Conservation (phyloP, 2,113 vertebrate genomes). For the Rhagologus leucostigma region DNA sequence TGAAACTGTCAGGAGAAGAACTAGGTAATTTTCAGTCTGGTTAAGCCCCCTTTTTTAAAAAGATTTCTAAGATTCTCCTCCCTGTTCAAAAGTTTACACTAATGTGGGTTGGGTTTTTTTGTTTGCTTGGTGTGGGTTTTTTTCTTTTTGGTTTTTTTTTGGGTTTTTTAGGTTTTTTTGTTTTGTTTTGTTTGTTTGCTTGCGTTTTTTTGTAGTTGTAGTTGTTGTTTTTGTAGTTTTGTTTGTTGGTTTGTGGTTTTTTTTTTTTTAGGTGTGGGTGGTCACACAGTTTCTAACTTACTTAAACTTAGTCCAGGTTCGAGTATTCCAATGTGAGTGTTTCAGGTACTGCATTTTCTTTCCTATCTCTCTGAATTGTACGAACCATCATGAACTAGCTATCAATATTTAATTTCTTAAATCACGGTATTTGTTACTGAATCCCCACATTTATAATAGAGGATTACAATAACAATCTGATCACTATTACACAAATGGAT, state of each 20-base stretch:
- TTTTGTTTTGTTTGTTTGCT: neutral
- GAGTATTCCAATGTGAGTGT: neutral
- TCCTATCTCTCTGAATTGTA: slow-evolving; percentile 5
- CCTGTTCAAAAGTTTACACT: neutral
- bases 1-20: neutral
- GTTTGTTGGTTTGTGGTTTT: no score
- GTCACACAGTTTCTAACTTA: neutral
- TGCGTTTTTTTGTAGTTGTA: no score
- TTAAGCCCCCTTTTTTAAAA: neutral
- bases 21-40: neutral
- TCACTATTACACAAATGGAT: neutral
- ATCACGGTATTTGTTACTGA: slow-evolving; percentile 3
- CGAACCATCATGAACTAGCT: neutral
- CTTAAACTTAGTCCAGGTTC: neutral
- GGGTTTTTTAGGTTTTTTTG: no score
- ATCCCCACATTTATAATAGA: neutral
- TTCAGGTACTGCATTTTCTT: slow-evolving; percentile 45
- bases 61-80: neutral
- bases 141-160: neutral
- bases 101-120: no score
- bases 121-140: neutral
- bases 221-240: no score
- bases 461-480: slow-evolving; percentile 15
- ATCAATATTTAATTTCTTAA: slow-evolving; percentile 50
- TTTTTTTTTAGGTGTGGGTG: neutral